A percentile compares a stretch with the other conserved stretches of the same genome.
Evolutionary conservation across 2,113 vertebrate genomes (phyloP).

Genomic region (Beaufortia kweichowensis): DNA sequence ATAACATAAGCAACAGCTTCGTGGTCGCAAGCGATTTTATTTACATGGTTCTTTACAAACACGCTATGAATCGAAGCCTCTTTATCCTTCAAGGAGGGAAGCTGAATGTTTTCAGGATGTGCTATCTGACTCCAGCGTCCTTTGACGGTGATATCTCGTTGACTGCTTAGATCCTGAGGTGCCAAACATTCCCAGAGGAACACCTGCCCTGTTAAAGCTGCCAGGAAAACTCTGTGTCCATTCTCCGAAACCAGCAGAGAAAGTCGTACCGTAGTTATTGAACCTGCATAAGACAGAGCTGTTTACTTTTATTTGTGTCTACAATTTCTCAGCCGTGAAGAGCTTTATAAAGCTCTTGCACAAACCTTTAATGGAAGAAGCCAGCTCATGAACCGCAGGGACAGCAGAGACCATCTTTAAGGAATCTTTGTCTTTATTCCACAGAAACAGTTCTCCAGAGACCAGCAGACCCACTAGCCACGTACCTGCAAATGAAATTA

Average conservation of each 20-base stretch:
- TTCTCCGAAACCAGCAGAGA: slow-evolving; percentile 84
- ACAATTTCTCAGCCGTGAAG: not conserved
- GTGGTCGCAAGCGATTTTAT: slow-evolving; percentile 33
- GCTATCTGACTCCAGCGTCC: slow-evolving; percentile 83
- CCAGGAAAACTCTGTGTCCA: slow-evolving; percentile 78
- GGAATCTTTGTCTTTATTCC: slow-evolving; percentile 88
- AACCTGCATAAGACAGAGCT: not conserved
- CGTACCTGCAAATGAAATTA: slow-evolving; percentile 70
- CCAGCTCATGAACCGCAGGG: slow-evolving; percentile 71
- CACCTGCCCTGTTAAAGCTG: slow-evolving; percentile 71
- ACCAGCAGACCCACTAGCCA: slow-evolving; percentile 86
- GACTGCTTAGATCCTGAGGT: slow-evolving; percentile 56
- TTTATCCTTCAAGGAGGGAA: slow-evolving; percentile 84
- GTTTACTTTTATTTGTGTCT: not conserved
- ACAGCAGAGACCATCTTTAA: slow-evolving; percentile 77
- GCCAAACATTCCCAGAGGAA: slow-evolving; percentile 87
- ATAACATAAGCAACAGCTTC: not conserved
- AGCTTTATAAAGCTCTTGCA: not conserved
- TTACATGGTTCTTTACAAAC: slow-evolving; percentile 87
- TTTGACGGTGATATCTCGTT: slow-evolving; percentile 63
- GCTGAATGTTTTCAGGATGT: slow-evolving; percentile 65
- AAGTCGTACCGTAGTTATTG: slow-evolving; percentile 70
- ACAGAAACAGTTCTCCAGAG: slow-evolving; percentile 89
- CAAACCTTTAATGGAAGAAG: slow-evolving; percentile 73
- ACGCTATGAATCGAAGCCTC: slow-evolving; percentile 78